Conservation (phyloP, 2,888 invertebrate genomes). For the Vannuccia rotundouncinata region DNA sequence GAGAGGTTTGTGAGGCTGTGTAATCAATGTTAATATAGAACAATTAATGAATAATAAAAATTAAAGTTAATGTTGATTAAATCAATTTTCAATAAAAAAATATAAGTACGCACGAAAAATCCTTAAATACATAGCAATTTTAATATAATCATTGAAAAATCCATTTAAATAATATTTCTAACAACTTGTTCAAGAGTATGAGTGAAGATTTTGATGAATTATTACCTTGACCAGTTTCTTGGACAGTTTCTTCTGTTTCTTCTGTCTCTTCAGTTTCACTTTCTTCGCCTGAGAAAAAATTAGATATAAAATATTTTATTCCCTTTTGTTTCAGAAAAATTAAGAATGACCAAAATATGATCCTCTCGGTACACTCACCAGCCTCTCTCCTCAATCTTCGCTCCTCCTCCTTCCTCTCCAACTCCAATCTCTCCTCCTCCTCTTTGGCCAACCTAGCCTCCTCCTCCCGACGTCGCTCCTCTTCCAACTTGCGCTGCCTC, state of each 20-base stretch:
- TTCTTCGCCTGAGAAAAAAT: constrained; percentile 8
- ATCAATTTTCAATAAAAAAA: no score
- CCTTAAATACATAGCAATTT: no score
- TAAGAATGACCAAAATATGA: no score
- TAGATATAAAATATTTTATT: background rate
- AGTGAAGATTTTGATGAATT: no score
- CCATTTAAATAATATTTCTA: no score
- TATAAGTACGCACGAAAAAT: no score
- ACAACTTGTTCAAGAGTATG: constrained; percentile 31
- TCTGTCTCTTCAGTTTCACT: background rate
- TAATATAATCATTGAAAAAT: no score
- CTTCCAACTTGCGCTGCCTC: constrained; percentile 41
- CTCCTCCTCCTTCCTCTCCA: constrained; percentile 39
- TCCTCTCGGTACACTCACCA: constrained; percentile 43
- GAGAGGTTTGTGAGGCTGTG: no score
- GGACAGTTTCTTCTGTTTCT: background rate
- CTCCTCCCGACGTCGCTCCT: constrained; percentile 38
- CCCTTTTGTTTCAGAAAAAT: no score
- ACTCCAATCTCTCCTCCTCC: constrained; percentile 45
- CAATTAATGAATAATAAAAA: no score
- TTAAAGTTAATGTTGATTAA: no score
- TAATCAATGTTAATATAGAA: no score
- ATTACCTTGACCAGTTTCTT: constrained; percentile 10
- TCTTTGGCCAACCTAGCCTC: constrained; percentile 40
- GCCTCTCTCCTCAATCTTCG: constrained; percentile 44